phyloP scores from a whole-genome alignment of 2,113 vertebrate genomes.

The Paralichthys olivaceus region DNA sequence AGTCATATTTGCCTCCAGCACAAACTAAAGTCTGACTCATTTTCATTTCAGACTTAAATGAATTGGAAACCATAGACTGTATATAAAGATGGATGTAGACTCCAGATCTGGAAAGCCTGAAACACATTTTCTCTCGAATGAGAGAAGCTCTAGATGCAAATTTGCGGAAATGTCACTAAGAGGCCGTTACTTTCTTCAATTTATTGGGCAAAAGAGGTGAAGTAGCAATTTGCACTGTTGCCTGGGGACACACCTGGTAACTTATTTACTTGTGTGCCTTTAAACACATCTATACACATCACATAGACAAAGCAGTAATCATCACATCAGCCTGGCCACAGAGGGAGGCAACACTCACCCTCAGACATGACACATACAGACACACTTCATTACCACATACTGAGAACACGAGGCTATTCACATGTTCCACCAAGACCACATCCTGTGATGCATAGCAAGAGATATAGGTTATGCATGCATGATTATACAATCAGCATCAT shows the following conservation, averaged over 20 bases:
- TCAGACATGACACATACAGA: constrained; percentile 35
- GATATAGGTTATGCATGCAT: constrained; percentile 31
- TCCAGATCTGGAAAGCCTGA: too few species aligned
- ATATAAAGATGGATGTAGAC: too few species aligned
- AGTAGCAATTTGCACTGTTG: neutral
- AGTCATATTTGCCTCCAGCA: too few species aligned
- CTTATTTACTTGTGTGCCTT: neutral
- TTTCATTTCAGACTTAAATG: too few species aligned
- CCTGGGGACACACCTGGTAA: neutral
- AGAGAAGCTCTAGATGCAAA: too few species aligned
- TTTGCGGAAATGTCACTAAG: too few species aligned
- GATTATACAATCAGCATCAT: constrained; percentile 30
- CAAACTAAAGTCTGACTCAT: too few species aligned
- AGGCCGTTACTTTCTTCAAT: too few species aligned
- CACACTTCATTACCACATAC: constrained; percentile 18
- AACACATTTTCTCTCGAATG: too few species aligned
- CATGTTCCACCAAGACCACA: neutral
- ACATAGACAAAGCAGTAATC: constrained; percentile 6
- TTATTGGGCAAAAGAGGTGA: too few species aligned
- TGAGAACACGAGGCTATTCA: constrained; percentile 28
- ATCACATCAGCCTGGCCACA: constrained; percentile 20
- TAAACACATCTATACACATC: neutral
- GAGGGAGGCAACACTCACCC: neutral
- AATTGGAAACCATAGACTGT: too few species aligned
- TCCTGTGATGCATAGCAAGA: neutral